Percentiles rank a stretch among this genome's conserved stretches.
Conservation (phyloP, 2,113 vertebrate genomes). For the Neolamprologus toae region DNA sequence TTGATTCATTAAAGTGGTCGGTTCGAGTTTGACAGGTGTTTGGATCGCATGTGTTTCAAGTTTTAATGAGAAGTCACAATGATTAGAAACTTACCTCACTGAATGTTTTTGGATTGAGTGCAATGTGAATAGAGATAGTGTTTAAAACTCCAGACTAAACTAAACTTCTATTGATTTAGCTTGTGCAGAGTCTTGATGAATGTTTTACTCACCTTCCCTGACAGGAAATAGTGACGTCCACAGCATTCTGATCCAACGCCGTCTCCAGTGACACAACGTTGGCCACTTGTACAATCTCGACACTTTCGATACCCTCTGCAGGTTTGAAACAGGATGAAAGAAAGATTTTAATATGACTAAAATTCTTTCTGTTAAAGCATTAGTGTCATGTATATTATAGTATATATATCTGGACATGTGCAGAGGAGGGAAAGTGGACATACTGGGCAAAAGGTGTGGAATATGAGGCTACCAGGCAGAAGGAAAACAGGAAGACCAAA, state of each 20-base stretch:
- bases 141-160: background rate
- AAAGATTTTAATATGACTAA: background rate
- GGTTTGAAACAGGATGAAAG: background rate
- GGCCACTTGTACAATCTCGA: constrained; percentile 83
- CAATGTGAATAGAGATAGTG: background rate
- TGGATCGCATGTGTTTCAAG: background rate
- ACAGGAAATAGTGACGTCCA: constrained; percentile 86
- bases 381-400: background rate
- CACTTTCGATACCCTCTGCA: constrained; percentile 88
- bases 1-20: background rate
- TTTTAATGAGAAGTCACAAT: background rate
- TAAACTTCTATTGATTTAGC: background rate
- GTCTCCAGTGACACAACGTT: constrained; percentile 63
- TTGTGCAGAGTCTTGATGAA: background rate
- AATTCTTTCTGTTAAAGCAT: background rate
- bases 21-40: background rate
- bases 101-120: background rate
- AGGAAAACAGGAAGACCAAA: background rate
- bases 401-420: background rate
- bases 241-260: constrained; percentile 72
- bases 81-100: background rate
- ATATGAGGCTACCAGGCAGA: background rate
- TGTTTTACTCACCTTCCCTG: constrained; percentile 80
- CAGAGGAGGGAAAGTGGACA: background rate
- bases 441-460: background rate